Base-by-base conservation (phyloP, 30 jellyfish, hydroid and myxozoan species). In the Hydra vulgaris region DNA sequence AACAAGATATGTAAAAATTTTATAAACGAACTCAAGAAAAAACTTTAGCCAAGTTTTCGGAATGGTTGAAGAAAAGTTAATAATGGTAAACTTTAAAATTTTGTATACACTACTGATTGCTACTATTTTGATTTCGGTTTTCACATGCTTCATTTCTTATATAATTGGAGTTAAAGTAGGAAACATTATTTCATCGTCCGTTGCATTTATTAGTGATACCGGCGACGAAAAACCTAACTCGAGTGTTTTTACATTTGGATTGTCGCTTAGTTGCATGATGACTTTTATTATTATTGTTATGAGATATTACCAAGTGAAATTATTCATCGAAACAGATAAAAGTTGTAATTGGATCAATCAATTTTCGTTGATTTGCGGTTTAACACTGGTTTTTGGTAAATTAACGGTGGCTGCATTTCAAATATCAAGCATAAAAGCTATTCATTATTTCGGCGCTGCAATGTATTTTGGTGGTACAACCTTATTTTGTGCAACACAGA, bases 251-350 rank as follows among this genome's bases (percentile, higher is more conserved):
- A 69, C 95, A 0, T 66, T 85, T 19, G 95, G 95, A 0, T 23
- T 85, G 82, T 55, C 74, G 0, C 67, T 85, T 20, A 69, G 82
- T 1, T 54, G 88, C n/a, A 61, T 53, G 21, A 0, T 27, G 53
- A 61, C 95, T 8, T 40, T 86, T 21, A 71, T 83, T 40, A 66
- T 76, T 27, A 79, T 86, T 22, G 74, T 77, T 18, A 70, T 76
- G 20, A 79, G 95, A 83, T 86, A 53, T 72, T 81, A 76, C 21
- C 95, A 86, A 70, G 95, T 80, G 56, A 81, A 86, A 83, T 86
- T 76, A 40, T 40, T 40, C 12, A 3, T 3, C 79, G 54, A 74
- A 79, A 53, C 19, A 40, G 79, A 80, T 72, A 66, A 74, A 73
- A 27, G 22, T 25, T 86, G 74, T 54, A 69, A 80, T 17, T 66